Base-by-base conservation (phyloP, 2,797 vertebrate species). In the Gymnothorax javanicus region DNA sequence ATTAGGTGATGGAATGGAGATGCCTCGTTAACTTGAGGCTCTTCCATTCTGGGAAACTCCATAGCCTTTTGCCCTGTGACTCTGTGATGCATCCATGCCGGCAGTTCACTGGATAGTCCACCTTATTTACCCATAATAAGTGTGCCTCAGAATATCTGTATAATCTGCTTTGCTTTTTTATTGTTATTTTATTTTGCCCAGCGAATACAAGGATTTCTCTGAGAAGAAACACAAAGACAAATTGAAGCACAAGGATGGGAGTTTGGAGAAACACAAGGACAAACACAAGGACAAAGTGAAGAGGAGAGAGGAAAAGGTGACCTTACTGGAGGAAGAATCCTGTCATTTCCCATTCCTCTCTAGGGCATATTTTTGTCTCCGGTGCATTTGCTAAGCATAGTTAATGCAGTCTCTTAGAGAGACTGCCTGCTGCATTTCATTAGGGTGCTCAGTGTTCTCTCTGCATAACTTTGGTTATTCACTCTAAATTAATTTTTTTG, bases 151-250 rank as follows among this genome's bases (percentile, higher is more conserved):
- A 20, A 67, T 2, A 82, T 59, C 15, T 67, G 59, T 59, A 23
- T 71, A 71, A 77, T 58, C 57, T 9, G 25, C 27, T 56, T 27
- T 17, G 85, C 33, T 6, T 25, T 81, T 43, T 86, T 62, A 23
- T 58, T 81, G 27, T 60, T 84, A 27, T 43, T 67, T 58, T 58
- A 56, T 7, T 20, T 15, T 56, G 54, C 89, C 71, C 95, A 99
- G 98, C 85, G 97, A 98, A 93, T 96, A 98, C 95, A 98, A 97
- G 96, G 97, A 98, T 91, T 96, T 96, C 92, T 96, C 95, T 73
- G 98, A 99, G 95, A 99, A 97, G 95, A 99, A 98, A 96, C 97
- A 98, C 94, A 97, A 96, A 95, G 97, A 97, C 89, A 98, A 97
- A 95, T 92, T 94, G 77, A 97, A 95, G 91, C 94, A 94, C 88